A percentile compares a stretch with the other conserved stretches of the same genome.
phyloP scores from a whole-genome alignment of 23 tunicate genomes.

The Oikopleura vanhoeffeni region DNA sequence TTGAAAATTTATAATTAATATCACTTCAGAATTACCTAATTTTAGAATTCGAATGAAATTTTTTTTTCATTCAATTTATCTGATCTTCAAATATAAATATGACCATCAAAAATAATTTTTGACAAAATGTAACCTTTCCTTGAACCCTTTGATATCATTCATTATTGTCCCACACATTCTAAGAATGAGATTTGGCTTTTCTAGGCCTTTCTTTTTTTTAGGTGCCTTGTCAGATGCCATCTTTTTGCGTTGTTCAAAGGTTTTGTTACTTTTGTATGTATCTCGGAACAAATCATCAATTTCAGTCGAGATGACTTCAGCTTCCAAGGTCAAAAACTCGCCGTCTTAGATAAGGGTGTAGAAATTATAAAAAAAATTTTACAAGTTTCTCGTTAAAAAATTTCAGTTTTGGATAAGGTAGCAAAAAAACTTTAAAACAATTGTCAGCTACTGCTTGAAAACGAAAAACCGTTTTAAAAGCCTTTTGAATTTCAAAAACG shows the following conservation, averaged over 20 bases:
- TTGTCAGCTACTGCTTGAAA: too few species aligned
- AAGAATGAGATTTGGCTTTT: too few species aligned
- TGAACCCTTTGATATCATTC: constrained; percentile 69
- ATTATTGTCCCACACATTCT: constrained; percentile 38
- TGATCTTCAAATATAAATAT: too few species aligned
- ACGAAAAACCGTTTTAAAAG: too few species aligned
- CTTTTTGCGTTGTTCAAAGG: constrained; percentile 18
- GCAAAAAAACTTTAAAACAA: too few species aligned
- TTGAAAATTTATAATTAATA: too few species aligned
- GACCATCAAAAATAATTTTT: too few species aligned
- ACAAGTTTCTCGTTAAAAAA: neutral
- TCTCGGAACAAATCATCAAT: constrained; percentile 96
- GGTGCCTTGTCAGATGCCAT: constrained; percentile 42
- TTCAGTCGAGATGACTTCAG: constrained; percentile 71
- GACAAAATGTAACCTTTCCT: constrained; percentile 26
- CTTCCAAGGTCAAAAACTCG: constrained; percentile 71
- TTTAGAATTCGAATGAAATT: too few species aligned
- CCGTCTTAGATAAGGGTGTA: constrained; percentile 73
- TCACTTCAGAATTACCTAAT: too few species aligned
- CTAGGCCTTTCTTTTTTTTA: constrained; percentile 33
- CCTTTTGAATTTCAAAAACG: too few species aligned
- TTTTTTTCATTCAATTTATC: too few species aligned
- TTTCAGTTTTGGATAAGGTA: neutral
- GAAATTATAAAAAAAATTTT: neutral
- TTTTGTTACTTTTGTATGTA: constrained; percentile 42